A percentile compares a stretch with the other conserved stretches of the same genome.
Conservation (phyloP, 2,113 vertebrate genomes). For the Nymphicus hollandicus region DNA sequence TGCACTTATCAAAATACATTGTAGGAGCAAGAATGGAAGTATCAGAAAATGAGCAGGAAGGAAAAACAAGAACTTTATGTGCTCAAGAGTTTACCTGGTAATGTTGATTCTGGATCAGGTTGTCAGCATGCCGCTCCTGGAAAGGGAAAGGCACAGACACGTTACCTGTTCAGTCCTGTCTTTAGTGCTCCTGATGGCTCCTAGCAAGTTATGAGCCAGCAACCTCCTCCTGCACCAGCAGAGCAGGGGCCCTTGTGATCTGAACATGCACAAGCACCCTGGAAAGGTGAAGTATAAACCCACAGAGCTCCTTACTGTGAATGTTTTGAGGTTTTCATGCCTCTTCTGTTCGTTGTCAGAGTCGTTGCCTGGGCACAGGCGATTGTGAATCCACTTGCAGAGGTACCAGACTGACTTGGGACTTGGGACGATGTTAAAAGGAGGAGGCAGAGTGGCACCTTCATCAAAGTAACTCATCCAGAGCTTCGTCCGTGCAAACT, state of each 20-base stretch:
- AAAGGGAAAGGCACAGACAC: constrained; percentile 53
- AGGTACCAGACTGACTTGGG: constrained; percentile 95
- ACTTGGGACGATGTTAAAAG: constrained; percentile 93
- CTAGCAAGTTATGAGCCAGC: neutral
- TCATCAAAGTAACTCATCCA: constrained; percentile 99
- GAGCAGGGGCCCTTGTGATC: accelerated
- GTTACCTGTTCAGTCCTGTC: neutral
- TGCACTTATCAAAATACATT: neutral
- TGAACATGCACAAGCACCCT: neutral
- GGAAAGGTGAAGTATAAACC: neutral
- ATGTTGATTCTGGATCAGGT: constrained; percentile 93
- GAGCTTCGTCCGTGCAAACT: constrained; percentile 95
- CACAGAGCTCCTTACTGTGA: constrained; percentile 78
- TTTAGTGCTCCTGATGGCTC: neutral
- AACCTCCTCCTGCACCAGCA: neutral
- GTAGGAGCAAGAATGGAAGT: neutral
- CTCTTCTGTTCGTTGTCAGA: constrained; percentile 81
- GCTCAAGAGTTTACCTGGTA: constrained; percentile 84
- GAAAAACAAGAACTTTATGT: neutral
- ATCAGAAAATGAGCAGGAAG: neutral
- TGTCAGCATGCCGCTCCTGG: constrained; percentile 92
- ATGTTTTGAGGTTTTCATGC: constrained; percentile 87
- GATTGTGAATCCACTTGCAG: constrained; percentile 88
- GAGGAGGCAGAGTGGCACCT: constrained; percentile 93
- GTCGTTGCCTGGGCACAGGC: constrained; percentile 79